Conservation (phyloP, 2,797 vertebrate genomes). For the Ispidina lecontei region DNA sequence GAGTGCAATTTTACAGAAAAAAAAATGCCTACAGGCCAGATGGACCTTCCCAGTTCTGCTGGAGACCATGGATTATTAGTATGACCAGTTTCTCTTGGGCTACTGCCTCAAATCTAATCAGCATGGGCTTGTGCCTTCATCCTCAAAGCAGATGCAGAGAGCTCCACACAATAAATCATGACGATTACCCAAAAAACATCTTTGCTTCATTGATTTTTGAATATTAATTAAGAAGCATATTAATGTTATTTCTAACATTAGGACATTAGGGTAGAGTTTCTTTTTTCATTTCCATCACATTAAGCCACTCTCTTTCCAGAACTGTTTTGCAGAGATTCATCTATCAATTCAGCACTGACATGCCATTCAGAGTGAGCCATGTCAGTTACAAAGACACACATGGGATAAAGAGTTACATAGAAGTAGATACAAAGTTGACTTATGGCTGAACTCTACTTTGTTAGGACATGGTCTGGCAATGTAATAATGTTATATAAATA, state of each 20-base stretch:
- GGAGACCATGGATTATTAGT: background rate
- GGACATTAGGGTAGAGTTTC: background rate
- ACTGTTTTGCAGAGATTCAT: background rate
- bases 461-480: background rate
- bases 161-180: background rate
- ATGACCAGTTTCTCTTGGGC: background rate
- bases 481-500: background rate
- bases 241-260: background rate
- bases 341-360: background rate
- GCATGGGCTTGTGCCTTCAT: background rate
- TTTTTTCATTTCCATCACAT: background rate
- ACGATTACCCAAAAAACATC: background rate
- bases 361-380: background rate
- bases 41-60: background rate
- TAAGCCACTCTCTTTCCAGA: background rate
- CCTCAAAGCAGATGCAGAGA: background rate
- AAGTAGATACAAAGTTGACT: background rate
- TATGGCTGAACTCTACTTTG: background rate
- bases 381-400: background rate
- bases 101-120: background rate
- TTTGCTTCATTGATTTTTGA: background rate
- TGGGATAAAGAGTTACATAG: background rate
- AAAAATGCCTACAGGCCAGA: background rate
- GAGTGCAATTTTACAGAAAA: background rate
- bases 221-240: background rate